Percentiles rank a stretch among this genome's conserved stretches.
Conservation (phyloP, 2,888 invertebrate species). For the Acronicta leporina region DNA sequence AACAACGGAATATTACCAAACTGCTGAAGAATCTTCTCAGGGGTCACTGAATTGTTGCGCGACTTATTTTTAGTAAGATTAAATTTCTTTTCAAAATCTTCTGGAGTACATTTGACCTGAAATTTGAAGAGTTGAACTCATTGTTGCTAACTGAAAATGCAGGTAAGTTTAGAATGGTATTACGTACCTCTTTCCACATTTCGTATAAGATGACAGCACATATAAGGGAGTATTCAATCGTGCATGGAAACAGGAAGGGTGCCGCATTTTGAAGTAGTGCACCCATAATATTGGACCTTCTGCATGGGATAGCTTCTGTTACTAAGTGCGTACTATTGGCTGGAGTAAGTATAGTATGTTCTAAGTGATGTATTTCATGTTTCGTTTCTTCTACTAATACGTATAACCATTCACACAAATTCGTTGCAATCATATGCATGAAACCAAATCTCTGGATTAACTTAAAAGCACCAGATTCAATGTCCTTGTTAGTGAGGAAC, state of each 20-base stretch:
- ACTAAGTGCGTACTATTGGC: slow-evolving; percentile 60
- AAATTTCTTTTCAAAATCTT: slow-evolving; percentile 83
- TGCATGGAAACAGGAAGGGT: slow-evolving; percentile 96
- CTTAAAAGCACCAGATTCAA: slow-evolving; percentile 90
- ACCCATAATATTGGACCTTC: slow-evolving; percentile 92
- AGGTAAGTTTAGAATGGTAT: background rate
- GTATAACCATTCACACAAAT: slow-evolving; percentile 97
- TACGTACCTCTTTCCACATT: slow-evolving; percentile 95
- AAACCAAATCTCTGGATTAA: slow-evolving; percentile 95
- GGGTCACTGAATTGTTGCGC: slow-evolving; percentile 84
- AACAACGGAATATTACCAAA: slow-evolving; percentile 71
- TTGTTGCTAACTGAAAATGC: background rate
- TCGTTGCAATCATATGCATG: slow-evolving; percentile 98
- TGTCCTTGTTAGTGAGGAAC: slow-evolving; percentile 95
- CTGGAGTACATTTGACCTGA: slow-evolving; percentile 84
- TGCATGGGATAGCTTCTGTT: slow-evolving; percentile 78
- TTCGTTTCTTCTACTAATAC: slow-evolving; percentile 96
- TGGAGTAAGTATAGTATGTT: slow-evolving; percentile 74
- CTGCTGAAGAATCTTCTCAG: slow-evolving; percentile 86
- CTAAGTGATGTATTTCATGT: slow-evolving; percentile 94
- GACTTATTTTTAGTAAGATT: slow-evolving; percentile 78
- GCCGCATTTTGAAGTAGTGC: slow-evolving; percentile 91
- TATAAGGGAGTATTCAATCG: slow-evolving; percentile 96
- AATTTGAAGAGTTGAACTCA: slow-evolving; percentile 34
- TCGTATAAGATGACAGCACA: slow-evolving; percentile 96